A percentile compares a stretch with the other conserved stretches of the same genome.
Conservation (phyloP, 64 coral and sea anemone genomes). For the Actinia equina region DNA sequence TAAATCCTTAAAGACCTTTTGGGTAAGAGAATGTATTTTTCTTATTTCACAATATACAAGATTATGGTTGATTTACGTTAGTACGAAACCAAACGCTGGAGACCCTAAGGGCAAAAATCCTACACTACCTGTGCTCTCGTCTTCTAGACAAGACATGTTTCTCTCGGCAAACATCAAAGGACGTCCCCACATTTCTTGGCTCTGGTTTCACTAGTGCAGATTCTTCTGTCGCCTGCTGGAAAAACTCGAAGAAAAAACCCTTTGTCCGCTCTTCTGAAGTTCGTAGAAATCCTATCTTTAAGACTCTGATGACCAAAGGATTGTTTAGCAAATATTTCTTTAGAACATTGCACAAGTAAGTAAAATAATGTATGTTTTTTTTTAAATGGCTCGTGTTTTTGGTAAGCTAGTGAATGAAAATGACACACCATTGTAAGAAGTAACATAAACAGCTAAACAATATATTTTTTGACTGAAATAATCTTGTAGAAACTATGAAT, state of each 20-base stretch:
- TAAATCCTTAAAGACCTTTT: not conserved
- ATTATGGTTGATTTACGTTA: not conserved
- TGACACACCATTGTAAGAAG: not conserved
- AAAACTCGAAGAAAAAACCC: no score
- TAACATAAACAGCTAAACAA: not conserved
- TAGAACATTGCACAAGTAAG: not conserved
- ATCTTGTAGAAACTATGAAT: no score
- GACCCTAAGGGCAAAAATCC: no score
- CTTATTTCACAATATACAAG: not conserved
- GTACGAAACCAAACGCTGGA: not conserved
- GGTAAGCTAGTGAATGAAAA: not conserved
- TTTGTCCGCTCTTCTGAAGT: no score
- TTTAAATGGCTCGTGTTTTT: not conserved
- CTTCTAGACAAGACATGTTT: no score
- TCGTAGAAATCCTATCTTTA: no score
- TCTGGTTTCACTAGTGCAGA: no score
- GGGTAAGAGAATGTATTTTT: not conserved
- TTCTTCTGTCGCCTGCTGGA: no score
- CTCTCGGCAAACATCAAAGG: no score
- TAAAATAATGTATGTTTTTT: not conserved
- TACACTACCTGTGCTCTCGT: no score
- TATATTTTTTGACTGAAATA: no score
- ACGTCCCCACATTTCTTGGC: no score
- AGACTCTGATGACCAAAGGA: not conserved
- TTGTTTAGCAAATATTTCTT: conserved; percentile 4